Conservation (phyloP, 2,113 vertebrate species). For the Charadrius vociferus region DNA sequence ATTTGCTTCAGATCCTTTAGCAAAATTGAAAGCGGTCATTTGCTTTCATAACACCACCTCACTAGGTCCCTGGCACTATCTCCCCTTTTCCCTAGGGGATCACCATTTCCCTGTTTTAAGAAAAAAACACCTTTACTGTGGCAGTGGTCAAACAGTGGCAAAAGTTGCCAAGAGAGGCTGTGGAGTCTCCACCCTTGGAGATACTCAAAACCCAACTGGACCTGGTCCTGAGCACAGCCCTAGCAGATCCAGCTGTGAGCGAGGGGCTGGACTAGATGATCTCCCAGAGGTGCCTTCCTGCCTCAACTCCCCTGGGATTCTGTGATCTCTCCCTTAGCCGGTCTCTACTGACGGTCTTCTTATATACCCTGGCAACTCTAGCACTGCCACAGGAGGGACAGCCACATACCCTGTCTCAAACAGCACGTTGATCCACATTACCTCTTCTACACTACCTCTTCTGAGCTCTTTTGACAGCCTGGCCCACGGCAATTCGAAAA, state of each 20-base stretch:
- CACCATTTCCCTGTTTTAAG: not conserved
- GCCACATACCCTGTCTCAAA: not conserved
- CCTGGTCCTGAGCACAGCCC: not conserved
- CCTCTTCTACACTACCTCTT: too few relatives aligned
- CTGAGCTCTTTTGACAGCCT: not conserved
- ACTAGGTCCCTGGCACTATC: not conserved
- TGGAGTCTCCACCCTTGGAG: not conserved
- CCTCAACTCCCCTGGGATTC: not conserved
- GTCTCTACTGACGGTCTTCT: not conserved
- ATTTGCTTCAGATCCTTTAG: not conserved
- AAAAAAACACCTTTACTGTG: not conserved
- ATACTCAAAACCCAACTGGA: not conserved
- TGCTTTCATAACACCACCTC: not conserved
- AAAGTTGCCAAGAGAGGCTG: not conserved
- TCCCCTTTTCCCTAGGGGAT: not conserved
- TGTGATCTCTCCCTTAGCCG: not conserved
- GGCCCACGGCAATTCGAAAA: not conserved
- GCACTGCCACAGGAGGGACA: not conserved
- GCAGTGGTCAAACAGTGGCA: not conserved
- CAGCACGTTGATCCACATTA: not conserved
- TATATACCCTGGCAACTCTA: not conserved
- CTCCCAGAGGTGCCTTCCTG: not conserved
- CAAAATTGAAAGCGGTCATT: not conserved
- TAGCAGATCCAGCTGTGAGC: not conserved
- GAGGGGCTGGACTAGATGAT: not conserved